Conservation (phyloP, 2,888 invertebrate genomes). For the Cremastinae sp. region DNA sequence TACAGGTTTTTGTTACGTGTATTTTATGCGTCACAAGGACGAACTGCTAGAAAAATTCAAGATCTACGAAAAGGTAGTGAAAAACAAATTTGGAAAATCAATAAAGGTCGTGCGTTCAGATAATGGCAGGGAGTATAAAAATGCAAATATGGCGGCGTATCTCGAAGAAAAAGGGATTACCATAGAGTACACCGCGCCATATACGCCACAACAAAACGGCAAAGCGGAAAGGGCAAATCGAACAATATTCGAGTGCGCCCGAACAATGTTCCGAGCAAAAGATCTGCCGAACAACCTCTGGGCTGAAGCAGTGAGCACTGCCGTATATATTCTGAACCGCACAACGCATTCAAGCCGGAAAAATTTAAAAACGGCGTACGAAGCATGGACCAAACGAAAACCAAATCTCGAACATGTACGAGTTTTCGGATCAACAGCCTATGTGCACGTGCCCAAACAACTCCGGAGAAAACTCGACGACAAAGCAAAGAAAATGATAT, state of each 20-base stretch:
- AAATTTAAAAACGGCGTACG: constrained; percentile 57
- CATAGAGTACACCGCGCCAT: constrained; percentile 64
- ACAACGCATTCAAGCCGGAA: constrained; percentile 22
- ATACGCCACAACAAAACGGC: constrained; percentile 71
- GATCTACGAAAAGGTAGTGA: constrained; percentile 24
- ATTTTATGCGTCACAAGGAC: constrained; percentile 58
- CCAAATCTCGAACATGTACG: constrained; percentile 58
- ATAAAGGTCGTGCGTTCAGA: constrained; percentile 56
- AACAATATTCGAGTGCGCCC: constrained; percentile 67
- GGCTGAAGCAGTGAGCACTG: constrained; percentile 67
- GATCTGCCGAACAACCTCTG: constrained; percentile 57
- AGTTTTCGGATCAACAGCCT: constrained; percentile 61
- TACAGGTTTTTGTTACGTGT: constrained; percentile 50
- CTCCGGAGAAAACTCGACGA: constrained; percentile 62
- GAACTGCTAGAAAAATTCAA: constrained; percentile 59
- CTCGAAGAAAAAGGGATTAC: constrained; percentile 61
- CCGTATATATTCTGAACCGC: constrained; percentile 54
- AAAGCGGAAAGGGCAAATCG: constrained; percentile 68
- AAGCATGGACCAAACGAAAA: constrained; percentile 63
- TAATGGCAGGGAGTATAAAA: constrained; percentile 59
- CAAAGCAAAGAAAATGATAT: constrained; percentile 61
- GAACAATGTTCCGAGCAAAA: constrained; percentile 65
- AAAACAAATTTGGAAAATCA: constrained; percentile 39
- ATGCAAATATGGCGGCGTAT: constrained; percentile 1
- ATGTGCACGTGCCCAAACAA: constrained; percentile 57